Conservation (phyloP, 2,797 vertebrate species). For the Mus minutoides region DNA sequence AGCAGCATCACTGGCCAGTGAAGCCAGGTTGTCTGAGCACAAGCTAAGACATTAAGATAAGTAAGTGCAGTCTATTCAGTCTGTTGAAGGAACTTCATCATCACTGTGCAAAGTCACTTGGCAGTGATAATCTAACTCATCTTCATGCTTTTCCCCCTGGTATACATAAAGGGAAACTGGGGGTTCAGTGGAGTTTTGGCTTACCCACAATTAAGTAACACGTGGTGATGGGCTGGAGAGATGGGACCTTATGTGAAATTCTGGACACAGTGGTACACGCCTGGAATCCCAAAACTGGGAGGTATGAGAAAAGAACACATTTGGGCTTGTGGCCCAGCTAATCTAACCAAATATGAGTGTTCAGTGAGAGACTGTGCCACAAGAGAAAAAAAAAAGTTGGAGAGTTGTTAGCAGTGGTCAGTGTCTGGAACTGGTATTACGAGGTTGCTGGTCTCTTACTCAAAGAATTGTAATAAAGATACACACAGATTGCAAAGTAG, state of each 20-base stretch:
- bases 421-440: background rate
- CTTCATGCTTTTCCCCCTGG: background rate
- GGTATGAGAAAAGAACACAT: background rate
- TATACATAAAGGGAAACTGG: background rate
- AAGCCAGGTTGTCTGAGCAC: background rate
- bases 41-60: background rate
- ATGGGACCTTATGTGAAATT: background rate
- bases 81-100: constrained; percentile 17
- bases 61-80: background rate
- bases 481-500: background rate
- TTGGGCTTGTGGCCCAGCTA: background rate
- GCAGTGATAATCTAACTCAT: background rate
- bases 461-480: background rate
- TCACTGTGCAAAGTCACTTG: background rate
- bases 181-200: background rate
- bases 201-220: background rate
- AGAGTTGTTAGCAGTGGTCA: background rate
- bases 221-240: background rate
- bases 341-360: background rate
- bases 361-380: background rate
- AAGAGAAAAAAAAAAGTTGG: background rate
- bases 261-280: background rate
- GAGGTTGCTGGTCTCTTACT: background rate
- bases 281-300: background rate
- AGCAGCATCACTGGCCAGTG: background rate